Evolutionary conservation across 2,888 invertebrate genomes (phyloP).

Genomic region (Limnephilus lunatus): DNA sequence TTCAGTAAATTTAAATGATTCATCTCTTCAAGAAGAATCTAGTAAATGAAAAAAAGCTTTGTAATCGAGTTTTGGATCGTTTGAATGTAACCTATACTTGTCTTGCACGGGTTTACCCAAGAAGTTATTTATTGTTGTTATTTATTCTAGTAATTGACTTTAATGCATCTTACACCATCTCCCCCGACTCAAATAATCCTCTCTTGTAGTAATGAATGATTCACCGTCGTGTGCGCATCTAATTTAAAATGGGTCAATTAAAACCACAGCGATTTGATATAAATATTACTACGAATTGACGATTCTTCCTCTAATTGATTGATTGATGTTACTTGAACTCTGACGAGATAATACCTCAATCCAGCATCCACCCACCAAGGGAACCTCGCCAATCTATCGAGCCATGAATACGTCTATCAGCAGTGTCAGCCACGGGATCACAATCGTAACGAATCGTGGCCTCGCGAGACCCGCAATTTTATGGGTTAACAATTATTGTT

Average conservation of each 20-base stretch:
- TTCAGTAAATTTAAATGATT: too few relatives aligned
- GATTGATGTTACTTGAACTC: constrained; percentile 5
- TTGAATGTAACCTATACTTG: too few relatives aligned
- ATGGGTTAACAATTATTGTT: constrained; percentile 61
- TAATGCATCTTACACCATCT: background rate
- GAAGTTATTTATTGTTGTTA: too few relatives aligned
- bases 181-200: background rate
- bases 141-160: too few relatives aligned
- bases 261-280: background rate
- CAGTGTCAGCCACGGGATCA: constrained; percentile 6
- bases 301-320: background rate
- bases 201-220: background rate
- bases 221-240: background rate
- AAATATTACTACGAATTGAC: background rate
- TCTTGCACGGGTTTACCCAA: too few relatives aligned
- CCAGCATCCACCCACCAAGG: constrained; percentile 11
- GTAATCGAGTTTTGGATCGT: too few relatives aligned
- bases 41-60: too few relatives aligned
- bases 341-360: background rate
- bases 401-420: background rate
- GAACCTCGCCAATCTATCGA: background rate
- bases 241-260: background rate
- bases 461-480: constrained; percentile 61
- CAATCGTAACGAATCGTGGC: constrained; percentile 47
- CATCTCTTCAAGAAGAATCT: too few relatives aligned